Evolutionary conservation across 2,888 invertebrate genomes (phyloP).

Genomic region (Cistogaster globosa): DNA sequence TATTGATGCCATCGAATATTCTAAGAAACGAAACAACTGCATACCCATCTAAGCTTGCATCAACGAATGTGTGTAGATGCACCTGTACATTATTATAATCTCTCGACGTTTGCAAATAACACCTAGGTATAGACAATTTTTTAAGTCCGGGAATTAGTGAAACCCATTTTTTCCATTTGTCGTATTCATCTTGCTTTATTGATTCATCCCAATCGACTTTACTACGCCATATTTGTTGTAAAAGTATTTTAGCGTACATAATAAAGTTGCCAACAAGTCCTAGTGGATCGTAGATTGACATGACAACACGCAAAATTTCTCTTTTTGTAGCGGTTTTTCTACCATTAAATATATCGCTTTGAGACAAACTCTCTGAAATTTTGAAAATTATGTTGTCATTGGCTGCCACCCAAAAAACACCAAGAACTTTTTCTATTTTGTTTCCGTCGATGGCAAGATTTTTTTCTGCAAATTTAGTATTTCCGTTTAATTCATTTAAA

Average conservation of each 20-base stretch:
- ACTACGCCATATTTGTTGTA: slow-evolving; percentile 35
- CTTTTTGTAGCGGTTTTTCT: slow-evolving; percentile 49
- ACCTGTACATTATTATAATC: slow-evolving; percentile 18
- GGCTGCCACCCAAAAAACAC: slow-evolving; percentile 55
- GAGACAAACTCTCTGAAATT: slow-evolving; percentile 9
- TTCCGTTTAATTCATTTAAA: slow-evolving; percentile 65
- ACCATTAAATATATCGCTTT: background rate
- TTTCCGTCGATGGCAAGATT: background rate
- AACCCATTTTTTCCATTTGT: slow-evolving; percentile 40
- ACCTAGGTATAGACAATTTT: slow-evolving; percentile 31
- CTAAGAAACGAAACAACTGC: slow-evolving; percentile 27
- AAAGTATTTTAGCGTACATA: slow-evolving; percentile 48
- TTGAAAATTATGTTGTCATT: slow-evolving; percentile 39
- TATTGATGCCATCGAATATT: slow-evolving; percentile 18
- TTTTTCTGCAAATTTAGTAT: background rate
- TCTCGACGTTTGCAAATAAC: slow-evolving; percentile 26
- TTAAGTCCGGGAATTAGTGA: slow-evolving; percentile 28
- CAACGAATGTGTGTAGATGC: slow-evolving; percentile 43
- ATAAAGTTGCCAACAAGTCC: slow-evolving; percentile 56
- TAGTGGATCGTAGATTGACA: slow-evolving; percentile 53
- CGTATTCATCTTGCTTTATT: background rate
- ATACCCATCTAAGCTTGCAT: slow-evolving; percentile 23
- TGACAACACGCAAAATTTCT: slow-evolving; percentile 9
- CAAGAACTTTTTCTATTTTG: slow-evolving; percentile 41
- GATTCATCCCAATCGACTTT: slow-evolving; percentile 53